phyloP scores from a whole-genome alignment of 2,113 vertebrate genomes.

The Heterochromis multidens region DNA sequence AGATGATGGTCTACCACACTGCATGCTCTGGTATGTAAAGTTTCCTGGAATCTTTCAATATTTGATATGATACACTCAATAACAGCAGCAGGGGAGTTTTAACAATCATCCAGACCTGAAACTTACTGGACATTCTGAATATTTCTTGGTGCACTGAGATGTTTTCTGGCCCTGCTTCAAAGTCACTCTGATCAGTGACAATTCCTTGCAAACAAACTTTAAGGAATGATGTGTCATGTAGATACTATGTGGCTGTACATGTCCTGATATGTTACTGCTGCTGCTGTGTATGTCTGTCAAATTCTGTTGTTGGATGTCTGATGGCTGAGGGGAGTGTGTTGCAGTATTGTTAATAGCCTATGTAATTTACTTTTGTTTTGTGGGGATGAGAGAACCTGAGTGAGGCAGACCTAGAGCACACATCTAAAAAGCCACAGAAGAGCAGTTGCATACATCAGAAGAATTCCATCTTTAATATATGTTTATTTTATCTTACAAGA shows the following conservation, averaged over 20 bases:
- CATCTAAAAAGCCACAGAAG: not conserved
- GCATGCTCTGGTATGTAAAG: not conserved
- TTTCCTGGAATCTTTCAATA: constrained; percentile 9
- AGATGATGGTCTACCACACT: not conserved
- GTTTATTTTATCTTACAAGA: not conserved
- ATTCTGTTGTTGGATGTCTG: not conserved
- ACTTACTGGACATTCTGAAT: not conserved
- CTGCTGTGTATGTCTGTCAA: not conserved
- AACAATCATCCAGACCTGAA: constrained; percentile 4
- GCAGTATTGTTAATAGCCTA: not conserved
- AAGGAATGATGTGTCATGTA: not conserved
- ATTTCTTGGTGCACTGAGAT: not conserved
- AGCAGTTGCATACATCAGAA: not conserved
- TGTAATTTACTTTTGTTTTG: not conserved
- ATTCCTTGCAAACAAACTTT: not conserved
- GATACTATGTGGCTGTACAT: not conserved
- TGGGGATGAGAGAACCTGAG: not conserved
- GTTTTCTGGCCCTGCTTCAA: not conserved
- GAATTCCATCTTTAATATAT: not conserved
- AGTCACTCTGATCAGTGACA: not conserved
- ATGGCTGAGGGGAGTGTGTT: not conserved
- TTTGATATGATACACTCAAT: constrained; percentile 1
- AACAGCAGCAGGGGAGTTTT: not conserved
- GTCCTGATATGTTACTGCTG: not conserved
- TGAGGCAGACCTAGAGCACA: not conserved